A percentile compares a stretch with the other conserved stretches of the same genome.
phyloP scores from a whole-genome alignment of 2,113 vertebrate genomes.

The Perca flavescens region DNA sequence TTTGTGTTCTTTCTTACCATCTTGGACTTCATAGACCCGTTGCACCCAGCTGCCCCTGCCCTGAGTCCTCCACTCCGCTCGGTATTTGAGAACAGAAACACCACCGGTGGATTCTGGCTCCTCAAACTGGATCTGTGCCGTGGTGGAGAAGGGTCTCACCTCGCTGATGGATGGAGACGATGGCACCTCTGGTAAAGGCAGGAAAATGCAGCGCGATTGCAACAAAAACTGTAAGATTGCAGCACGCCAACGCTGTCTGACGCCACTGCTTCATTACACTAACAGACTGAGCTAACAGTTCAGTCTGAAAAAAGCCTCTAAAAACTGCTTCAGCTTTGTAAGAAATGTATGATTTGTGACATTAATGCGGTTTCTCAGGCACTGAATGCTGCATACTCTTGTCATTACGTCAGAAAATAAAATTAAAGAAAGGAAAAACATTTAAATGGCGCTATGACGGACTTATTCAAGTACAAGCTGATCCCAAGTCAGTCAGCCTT shows the following conservation, averaged over 20 bases:
- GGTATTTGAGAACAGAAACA: constrained; percentile 93
- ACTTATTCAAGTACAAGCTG: not conserved
- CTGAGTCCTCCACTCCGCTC: constrained; percentile 88
- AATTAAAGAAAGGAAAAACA: not conserved
- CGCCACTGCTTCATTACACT: constrained; percentile 13
- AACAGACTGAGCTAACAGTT: constrained; percentile 14
- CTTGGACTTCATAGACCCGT: constrained; percentile 86
- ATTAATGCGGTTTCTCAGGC: not conserved
- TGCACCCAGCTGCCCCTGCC: constrained; percentile 87
- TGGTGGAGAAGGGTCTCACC: constrained; percentile 94
- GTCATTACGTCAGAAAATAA: constrained; percentile 7
- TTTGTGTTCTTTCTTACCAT: constrained; percentile 85
- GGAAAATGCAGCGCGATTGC: constrained; percentile 23
- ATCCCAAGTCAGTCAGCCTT: constrained; percentile 2
- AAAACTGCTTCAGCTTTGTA: constrained; percentile 5
- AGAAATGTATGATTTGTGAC: constrained; percentile 23
- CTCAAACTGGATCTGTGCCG: constrained; percentile 91
- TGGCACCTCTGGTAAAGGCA: constrained; percentile 88
- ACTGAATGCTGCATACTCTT: not conserved
- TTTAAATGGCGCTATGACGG: not conserved
- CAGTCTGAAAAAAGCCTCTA: constrained; percentile 12
- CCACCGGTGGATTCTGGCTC: constrained; percentile 95
- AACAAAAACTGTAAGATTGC: constrained; percentile 34
- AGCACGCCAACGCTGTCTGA: constrained; percentile 24
- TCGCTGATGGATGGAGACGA: constrained; percentile 90